phyloP scores from a whole-genome alignment of 2,888 invertebrate species.

The Gastracanthus pulcherrimus region DNA sequence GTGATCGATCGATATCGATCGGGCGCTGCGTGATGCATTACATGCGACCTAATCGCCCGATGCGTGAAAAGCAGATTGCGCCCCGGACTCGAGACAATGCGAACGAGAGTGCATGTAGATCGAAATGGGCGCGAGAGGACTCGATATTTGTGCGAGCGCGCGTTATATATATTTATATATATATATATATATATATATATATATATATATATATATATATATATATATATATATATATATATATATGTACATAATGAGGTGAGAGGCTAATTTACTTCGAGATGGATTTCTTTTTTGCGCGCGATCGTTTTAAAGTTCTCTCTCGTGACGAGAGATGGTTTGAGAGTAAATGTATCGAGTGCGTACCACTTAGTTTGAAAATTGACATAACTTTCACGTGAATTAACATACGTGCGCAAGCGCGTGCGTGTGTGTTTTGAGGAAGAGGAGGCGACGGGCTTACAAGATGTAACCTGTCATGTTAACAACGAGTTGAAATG shows the following conservation, averaged over 20 bases:
- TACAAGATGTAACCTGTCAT: constrained; percentile 20
- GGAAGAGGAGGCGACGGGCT: not conserved
- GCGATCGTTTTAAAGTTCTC: too few relatives aligned
- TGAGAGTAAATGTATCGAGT: not conserved
- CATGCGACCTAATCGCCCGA: not conserved
- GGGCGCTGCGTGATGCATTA: not conserved
- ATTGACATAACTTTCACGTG: constrained; percentile 52
- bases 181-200: too few relatives aligned
- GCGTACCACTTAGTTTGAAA: constrained; percentile 9
- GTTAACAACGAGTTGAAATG: constrained; percentile 13
- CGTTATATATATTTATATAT: too few relatives aligned
- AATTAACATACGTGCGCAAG: constrained; percentile 26
- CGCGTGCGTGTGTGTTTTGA: too few relatives aligned
- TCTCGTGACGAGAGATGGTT: too few relatives aligned
- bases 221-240: too few relatives aligned
- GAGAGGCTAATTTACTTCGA: not conserved
- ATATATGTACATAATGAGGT: too few relatives aligned
- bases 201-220: too few relatives aligned
- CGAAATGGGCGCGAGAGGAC: too few relatives aligned
- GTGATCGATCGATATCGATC: constrained; percentile 30
- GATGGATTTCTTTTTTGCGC: constrained; percentile 26
- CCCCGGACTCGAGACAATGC: too few relatives aligned
- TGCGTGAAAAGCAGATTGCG: constrained; percentile 26
- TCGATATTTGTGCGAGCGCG: too few relatives aligned
- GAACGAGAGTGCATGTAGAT: too few relatives aligned